A percentile compares a stretch with the other conserved stretches of the same genome.
Conservation (phyloP, 1,140 invertebrate species). For the Sarcophaga bullata region DNA sequence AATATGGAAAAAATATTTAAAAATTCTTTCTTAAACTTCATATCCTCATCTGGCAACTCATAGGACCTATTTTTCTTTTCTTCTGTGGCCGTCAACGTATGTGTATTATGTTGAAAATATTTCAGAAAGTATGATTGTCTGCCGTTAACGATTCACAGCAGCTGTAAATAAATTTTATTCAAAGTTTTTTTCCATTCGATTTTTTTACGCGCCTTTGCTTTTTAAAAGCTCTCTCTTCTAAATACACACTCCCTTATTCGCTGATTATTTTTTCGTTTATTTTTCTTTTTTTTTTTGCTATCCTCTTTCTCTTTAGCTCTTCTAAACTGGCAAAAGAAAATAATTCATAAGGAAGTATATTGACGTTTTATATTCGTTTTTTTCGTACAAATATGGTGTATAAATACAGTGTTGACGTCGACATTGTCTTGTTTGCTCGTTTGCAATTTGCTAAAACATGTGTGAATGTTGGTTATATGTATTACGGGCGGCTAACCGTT, state of each 20-base stretch:
- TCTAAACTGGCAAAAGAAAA: neutral
- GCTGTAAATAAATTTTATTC: constrained; percentile 22
- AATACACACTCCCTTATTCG: neutral
- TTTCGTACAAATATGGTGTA: neutral
- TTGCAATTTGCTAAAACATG: too few species aligned
- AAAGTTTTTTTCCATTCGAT: neutral
- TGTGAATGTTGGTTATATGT: neutral
- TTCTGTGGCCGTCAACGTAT: too few species aligned
- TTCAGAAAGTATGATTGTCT: neutral
- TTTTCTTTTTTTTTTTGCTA: neutral
- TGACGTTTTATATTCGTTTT: constrained; percentile 5
- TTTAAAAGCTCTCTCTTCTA: constrained; percentile 3
- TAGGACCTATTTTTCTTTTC: too few species aligned
- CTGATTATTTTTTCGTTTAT: too few species aligned
- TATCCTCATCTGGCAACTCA: too few species aligned
- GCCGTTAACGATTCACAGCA: constrained; percentile 1
- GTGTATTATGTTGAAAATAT: neutral
- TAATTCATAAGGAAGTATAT: constrained; percentile 3
- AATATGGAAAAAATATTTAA: too few species aligned
- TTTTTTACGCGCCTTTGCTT: constrained; percentile 20
- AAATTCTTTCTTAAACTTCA: too few species aligned
- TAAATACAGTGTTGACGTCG: neutral
- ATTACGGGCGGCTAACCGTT: neutral
- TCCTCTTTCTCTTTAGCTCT: neutral
- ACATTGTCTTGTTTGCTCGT: neutral